Conservation (phyloP, 2,113 vertebrate species). For the Podocnemis expansa region DNA sequence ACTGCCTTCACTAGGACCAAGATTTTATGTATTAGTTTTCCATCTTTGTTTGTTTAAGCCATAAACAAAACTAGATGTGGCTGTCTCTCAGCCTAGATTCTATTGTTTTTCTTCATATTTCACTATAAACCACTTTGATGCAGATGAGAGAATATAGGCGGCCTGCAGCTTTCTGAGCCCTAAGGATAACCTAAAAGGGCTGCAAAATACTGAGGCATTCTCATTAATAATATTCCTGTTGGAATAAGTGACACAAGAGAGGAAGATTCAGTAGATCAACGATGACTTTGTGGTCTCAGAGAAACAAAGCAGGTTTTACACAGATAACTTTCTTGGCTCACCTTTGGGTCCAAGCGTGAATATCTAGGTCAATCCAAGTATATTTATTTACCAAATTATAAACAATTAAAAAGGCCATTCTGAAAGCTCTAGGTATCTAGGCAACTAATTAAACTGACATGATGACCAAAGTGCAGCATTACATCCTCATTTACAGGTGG, state of each 20-base stretch:
- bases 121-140: background rate
- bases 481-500: background rate
- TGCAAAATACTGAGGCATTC: constrained; percentile 16
- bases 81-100: background rate
- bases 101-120: background rate
- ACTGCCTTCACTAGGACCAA: background rate
- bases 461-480: background rate
- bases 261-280: background rate
- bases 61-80: background rate
- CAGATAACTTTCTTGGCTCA: background rate
- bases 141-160: background rate
- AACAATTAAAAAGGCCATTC: background rate
- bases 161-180: background rate
- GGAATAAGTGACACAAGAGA: background rate
- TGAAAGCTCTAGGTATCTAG: background rate
- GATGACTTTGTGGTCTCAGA: background rate
- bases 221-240: background rate
- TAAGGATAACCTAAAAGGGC: background rate
- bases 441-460: background rate
- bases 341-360: background rate
- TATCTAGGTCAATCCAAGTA: background rate
- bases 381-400: constrained; percentile 7
- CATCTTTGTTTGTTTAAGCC: background rate
- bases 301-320: background rate
- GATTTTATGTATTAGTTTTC: background rate